phyloP scores from a whole-genome alignment of 2,797 vertebrate genomes.

The Coregonus suidteri region DNA sequence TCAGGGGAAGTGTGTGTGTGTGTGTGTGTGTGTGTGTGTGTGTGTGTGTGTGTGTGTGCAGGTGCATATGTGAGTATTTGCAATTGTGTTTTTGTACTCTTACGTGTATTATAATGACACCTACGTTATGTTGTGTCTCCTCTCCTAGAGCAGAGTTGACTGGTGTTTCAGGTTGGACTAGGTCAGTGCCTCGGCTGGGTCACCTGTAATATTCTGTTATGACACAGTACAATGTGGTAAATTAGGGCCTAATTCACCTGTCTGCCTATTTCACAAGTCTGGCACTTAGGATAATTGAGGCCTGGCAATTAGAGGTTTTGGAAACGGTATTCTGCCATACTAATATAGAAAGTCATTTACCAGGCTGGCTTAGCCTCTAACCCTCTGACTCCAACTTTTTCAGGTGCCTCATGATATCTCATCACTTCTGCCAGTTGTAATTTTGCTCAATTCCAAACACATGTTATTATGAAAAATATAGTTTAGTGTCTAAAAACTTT shows the following conservation, averaged over 20 bases:
- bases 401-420: neutral
- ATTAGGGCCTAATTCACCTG: constrained; percentile 76
- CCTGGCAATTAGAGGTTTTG: constrained; percentile 43
- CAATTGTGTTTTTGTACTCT: constrained; percentile 47
- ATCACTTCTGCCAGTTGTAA: neutral
- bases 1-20: constrained; percentile 57
- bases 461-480: no score
- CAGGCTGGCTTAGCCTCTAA: constrained; percentile 12
- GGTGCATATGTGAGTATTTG: constrained; percentile 33
- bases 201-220: constrained; percentile 84
- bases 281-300: constrained; percentile 63
- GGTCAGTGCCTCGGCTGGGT: constrained; percentile 66
- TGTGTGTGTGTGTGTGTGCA: constrained; percentile 38
- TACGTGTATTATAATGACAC: constrained; percentile 83
- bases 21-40: constrained; percentile 48
- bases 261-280: constrained; percentile 52
- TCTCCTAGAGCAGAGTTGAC: constrained; percentile 78
- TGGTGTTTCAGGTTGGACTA: constrained; percentile 58
- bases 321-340: constrained; percentile 17
- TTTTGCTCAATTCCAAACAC: no score
- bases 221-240: constrained; percentile 81
- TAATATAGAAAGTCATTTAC: constrained; percentile 42
- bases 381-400: neutral
- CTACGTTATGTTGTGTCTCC: constrained; percentile 75
- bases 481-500: no score